A percentile compares a stretch with the other conserved stretches of the same genome.
Conservation (phyloP, 2,797 vertebrate species). For the Iguana delicatissima region DNA sequence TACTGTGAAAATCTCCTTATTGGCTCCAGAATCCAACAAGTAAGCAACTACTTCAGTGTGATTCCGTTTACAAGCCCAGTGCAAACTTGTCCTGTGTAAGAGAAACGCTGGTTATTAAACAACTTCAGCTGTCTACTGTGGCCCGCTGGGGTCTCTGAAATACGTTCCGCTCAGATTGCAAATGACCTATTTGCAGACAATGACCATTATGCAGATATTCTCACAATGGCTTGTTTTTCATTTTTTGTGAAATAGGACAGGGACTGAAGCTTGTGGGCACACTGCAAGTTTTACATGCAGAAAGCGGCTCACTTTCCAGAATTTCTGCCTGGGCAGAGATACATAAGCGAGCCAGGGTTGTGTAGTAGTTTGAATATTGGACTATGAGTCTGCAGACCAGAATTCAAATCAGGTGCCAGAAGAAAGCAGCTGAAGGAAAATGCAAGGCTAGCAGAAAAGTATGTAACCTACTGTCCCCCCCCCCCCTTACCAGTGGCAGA, state of each 20-base stretch:
- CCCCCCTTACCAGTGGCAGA: too few relatives aligned
- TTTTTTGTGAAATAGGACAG: neutral
- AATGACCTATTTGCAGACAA: neutral
- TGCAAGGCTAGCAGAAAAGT: too few relatives aligned
- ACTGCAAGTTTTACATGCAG: neutral
- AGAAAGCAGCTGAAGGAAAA: too few relatives aligned
- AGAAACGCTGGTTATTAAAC: neutral
- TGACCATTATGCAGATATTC: neutral
- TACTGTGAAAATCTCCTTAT: slow-evolving; percentile 89
- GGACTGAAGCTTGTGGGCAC: neutral
- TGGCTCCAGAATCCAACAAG: slow-evolving; percentile 89
- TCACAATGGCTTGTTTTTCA: neutral
- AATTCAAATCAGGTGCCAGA: too few relatives aligned
- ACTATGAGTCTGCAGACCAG: too few relatives aligned
- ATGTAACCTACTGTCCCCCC: too few relatives aligned
- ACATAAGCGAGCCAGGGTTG: too few relatives aligned
- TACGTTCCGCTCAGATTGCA: neutral
- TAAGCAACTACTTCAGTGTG: slow-evolving; percentile 92
- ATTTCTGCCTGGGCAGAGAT: neutral
- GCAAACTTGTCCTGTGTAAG: slow-evolving; percentile 90
- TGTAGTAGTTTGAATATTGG: too few relatives aligned
- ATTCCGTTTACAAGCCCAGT: slow-evolving; percentile 97
- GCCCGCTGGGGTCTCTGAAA: neutral
- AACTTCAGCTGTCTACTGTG: neutral
- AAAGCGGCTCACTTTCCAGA: neutral